Evolutionary conservation across 2,113 vertebrate genomes (phyloP), one percentile per base, ranked within the genome.

Genomic region (Myiopsitta monachus): DNA sequence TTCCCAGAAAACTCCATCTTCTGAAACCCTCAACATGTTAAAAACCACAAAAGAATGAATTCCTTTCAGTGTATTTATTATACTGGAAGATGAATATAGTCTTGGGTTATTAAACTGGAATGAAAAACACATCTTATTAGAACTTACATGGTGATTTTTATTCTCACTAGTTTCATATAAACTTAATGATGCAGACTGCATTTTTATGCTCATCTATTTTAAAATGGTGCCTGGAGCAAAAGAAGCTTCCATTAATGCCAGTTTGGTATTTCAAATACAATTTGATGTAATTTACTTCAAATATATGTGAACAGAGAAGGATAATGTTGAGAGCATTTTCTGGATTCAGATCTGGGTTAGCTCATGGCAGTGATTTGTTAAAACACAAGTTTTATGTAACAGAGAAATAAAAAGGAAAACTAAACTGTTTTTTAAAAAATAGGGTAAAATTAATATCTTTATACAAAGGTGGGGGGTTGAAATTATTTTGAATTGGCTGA

Each of bases 51-150:
- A 98, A 98, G 97, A 98, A 98, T 97, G 95, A 97, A 97, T 97
- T 97, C 92, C 96, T 98, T 97, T 98, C 94, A 76, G 95, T 98
- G 91, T 98, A 98, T 98, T 98, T 98, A 98, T 98, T 98, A 98
- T 98, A 97, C 96, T 95, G 94, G 97, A 98, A 98, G 98, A 98
- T 98, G 98, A 98, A 98, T 98, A 98, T 98, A 98, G 98, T 98
- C 98, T 98, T 98, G 98, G 98, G 98, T 98, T 98, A 98, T 98
- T 98, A 98, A 98, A 98, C 98, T 98, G 98, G 98, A 98, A 98
- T 98, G 98, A 98, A 98, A 98, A 98, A 98, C 98, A 98, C 98
- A 98, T 98, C 98, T 98, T 98, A 98, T 98, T 98, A 98, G 98
- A 98, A 98, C 98, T 98, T 98, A 98, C 98, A 98, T 98, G 97